Conservation (phyloP, 2,113 vertebrate species). For the Sprattus sprattus region DNA sequence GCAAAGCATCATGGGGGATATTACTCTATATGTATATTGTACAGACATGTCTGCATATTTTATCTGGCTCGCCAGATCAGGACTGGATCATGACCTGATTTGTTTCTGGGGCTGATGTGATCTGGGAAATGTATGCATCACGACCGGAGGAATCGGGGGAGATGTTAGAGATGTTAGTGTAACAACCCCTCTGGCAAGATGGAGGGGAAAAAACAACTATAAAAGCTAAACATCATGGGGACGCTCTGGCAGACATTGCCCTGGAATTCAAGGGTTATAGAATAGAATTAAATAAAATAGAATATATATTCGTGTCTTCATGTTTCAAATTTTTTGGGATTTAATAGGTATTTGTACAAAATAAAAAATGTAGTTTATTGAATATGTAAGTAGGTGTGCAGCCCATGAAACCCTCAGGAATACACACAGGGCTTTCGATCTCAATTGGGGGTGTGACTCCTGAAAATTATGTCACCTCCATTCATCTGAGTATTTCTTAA, state of each 20-base stretch:
- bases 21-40: background rate
- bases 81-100: background rate
- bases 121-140: background rate
- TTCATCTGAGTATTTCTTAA: too few relatives aligned
- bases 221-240: background rate
- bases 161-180: constrained; percentile 9
- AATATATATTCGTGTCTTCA: background rate
- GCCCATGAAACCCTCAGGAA: too few relatives aligned
- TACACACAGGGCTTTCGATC: too few relatives aligned
- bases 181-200: background rate
- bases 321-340: background rate
- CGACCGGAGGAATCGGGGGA: background rate
- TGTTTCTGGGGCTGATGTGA: background rate
- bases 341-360: background rate
- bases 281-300: background rate
- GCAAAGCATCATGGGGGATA: background rate
- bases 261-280: background rate
- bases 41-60: background rate
- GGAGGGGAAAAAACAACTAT: background rate
- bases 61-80: background rate
- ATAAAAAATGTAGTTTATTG: background rate
- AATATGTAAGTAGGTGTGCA: too few relatives aligned
- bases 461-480: too few relatives aligned
- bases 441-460: too few relatives aligned
- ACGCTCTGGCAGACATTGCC: background rate